These are phyloP conservation scores for Corythoichthys intestinalis DNA, from an alignment of 2,113 vertebrate species.

Conservation along the genomic window DNA sequence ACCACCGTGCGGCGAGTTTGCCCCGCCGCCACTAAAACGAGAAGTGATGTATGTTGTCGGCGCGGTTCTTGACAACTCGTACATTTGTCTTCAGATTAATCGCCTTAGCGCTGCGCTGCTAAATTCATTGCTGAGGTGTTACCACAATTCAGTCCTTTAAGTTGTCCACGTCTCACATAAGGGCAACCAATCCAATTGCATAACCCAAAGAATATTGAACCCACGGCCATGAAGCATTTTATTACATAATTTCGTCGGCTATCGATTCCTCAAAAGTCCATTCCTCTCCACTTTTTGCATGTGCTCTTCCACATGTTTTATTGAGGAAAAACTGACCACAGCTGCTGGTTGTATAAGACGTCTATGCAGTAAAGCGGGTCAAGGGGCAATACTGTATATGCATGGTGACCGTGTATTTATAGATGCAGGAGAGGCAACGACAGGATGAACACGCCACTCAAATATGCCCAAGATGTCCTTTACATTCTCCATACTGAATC, in stretches of 20 bases:
- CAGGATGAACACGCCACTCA: constrained; percentile 20
- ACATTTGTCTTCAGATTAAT: background rate
- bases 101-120: background rate
- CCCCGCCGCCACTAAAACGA: background rate
- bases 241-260: background rate
- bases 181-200: background rate
- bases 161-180: too few relatives aligned
- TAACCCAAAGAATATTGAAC: background rate
- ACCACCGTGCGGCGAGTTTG: constrained; percentile 10
- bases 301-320: background rate
- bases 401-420: constrained; percentile 47
- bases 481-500: constrained; percentile 16
- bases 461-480: constrained; percentile 15
- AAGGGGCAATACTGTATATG: background rate
- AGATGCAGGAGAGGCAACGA: constrained; percentile 19
- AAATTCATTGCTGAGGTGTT: background rate
- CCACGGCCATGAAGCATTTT: background rate
- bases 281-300: background rate
- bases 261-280: background rate
- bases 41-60: background rate
- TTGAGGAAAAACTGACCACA: background rate
- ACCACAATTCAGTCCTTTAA: background rate
- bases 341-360: background rate
- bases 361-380: background rate
- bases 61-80: background rate